These are phyloP conservation scores for Agrotis ipsilon DNA, from an alignment of 2,888 invertebrate genomes.

Conservation along the genomic window DNA sequence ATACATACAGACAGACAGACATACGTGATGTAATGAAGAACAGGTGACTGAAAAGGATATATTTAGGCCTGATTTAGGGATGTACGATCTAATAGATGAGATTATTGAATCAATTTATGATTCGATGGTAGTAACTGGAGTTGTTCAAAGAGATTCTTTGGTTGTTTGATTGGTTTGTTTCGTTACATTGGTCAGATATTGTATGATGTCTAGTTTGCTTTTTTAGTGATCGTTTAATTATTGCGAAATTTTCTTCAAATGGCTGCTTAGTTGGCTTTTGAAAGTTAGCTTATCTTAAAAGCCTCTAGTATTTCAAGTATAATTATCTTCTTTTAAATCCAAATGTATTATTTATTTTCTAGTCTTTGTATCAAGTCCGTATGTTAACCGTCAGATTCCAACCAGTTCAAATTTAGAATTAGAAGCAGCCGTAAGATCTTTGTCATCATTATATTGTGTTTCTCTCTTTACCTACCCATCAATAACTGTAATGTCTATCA, in stretches of 20 bases:
- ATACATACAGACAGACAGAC: slow-evolving; percentile 23
- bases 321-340: too few relatives aligned
- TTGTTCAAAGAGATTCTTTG: slow-evolving; percentile 13
- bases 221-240: neutral
- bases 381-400: neutral
- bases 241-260: neutral
- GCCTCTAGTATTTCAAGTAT: too few relatives aligned
- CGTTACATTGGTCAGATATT: neutral
- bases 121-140: slow-evolving; percentile 11
- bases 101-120: slow-evolving; percentile 42
- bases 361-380: neutral
- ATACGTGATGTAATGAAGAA: slow-evolving; percentile 47
- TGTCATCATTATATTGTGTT: slow-evolving; percentile 19
- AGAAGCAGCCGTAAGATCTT: slow-evolving; percentile 7
- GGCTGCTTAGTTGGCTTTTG: too few relatives aligned
- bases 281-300: too few relatives aligned
- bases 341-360: neutral
- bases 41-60: slow-evolving; percentile 57
- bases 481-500: slow-evolving; percentile 40
- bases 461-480: slow-evolving; percentile 20
- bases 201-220: accelerated
- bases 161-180: slow-evolving; percentile 4
- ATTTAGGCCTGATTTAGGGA: slow-evolving; percentile 55
- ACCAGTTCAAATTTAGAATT: slow-evolving; percentile 6
- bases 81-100: slow-evolving; percentile 32